Percentiles rank a stretch among this genome's conserved stretches.
phyloP scores from a whole-genome alignment of 2,888 invertebrate species.

The Eledone cirrhosa region DNA sequence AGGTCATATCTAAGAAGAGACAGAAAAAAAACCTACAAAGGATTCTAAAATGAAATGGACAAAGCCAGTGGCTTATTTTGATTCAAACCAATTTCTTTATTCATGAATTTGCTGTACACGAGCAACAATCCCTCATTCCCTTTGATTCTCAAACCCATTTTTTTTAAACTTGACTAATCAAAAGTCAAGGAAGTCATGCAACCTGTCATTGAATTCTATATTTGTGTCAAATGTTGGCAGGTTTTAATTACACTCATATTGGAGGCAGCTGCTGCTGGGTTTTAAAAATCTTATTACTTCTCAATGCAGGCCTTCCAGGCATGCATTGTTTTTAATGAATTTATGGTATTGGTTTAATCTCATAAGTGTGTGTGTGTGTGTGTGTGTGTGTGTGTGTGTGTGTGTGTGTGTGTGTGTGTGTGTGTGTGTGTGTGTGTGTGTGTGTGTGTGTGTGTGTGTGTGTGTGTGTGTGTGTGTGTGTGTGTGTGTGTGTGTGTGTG shows the following conservation, averaged over 20 bases:
- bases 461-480: too few species aligned
- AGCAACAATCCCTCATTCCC: constrained; percentile 10
- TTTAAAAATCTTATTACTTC: not conserved
- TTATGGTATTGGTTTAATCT: too few species aligned
- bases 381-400: too few species aligned
- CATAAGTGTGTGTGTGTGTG: too few species aligned
- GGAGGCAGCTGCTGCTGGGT: constrained; percentile 11
- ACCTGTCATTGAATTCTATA: constrained; percentile 1
- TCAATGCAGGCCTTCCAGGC: not conserved
- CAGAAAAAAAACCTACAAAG: too few species aligned
- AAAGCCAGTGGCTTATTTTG: not conserved
- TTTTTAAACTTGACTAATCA: not conserved
- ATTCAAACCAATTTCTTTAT: constrained; percentile 22
- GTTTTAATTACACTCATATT: not conserved
- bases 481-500: too few species aligned
- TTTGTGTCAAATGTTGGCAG: not conserved
- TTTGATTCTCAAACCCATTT: not conserved
- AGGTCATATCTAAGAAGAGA: too few species aligned
- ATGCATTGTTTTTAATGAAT: too few species aligned
- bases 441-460: too few species aligned
- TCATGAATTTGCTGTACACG: constrained; percentile 15
- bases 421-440: too few species aligned
- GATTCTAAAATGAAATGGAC: too few species aligned
- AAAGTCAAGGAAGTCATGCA: not conserved
- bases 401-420: too few species aligned